Conservation (phyloP, 2,113 vertebrate genomes). For the Centrocercus urophasianus region DNA sequence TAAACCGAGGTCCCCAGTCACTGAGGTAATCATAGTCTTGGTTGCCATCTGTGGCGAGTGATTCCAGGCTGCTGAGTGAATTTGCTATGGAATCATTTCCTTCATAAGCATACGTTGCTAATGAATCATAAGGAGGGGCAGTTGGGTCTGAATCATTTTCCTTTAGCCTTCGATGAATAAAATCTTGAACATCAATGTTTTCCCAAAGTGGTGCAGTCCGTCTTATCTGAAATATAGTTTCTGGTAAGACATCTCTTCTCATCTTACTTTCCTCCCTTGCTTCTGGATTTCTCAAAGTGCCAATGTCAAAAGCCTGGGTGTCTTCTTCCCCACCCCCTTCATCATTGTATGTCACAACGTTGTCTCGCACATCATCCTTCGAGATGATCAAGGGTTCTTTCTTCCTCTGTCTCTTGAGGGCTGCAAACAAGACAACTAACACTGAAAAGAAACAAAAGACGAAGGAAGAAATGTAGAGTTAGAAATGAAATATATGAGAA, state of each 20-base stretch:
- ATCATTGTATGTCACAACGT: constrained; percentile 85
- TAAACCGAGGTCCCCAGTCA: constrained; percentile 84
- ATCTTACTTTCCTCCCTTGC: constrained; percentile 81
- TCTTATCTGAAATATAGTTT: constrained; percentile 82
- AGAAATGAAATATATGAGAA: background rate
- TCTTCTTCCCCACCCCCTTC: constrained; percentile 87
- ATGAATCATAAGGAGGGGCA: constrained; percentile 84
- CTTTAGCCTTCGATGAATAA: constrained; percentile 81
- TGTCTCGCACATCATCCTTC: constrained; percentile 85
- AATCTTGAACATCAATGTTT: constrained; percentile 84
- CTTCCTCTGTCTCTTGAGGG: constrained; percentile 81
- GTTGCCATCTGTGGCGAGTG: constrained; percentile 75
- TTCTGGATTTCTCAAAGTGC: constrained; percentile 82
- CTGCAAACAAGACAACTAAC: constrained; percentile 80
- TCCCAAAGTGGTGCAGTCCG: constrained; percentile 79
- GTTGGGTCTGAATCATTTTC: constrained; percentile 82
- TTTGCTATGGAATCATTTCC: constrained; percentile 82
- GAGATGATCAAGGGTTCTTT: constrained; percentile 85
- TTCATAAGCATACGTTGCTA: constrained; percentile 84
- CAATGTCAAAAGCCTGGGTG: constrained; percentile 86
- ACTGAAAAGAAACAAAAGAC: constrained; percentile 64
- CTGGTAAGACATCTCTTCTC: constrained; percentile 83
- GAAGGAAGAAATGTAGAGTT: background rate
- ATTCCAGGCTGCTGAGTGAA: constrained; percentile 84
- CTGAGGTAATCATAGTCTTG: constrained; percentile 84